These are phyloP conservation scores for Zaprionus lachaisei DNA, from an alignment of 1,140 invertebrate genomes.

Conservation along the genomic window DNA sequence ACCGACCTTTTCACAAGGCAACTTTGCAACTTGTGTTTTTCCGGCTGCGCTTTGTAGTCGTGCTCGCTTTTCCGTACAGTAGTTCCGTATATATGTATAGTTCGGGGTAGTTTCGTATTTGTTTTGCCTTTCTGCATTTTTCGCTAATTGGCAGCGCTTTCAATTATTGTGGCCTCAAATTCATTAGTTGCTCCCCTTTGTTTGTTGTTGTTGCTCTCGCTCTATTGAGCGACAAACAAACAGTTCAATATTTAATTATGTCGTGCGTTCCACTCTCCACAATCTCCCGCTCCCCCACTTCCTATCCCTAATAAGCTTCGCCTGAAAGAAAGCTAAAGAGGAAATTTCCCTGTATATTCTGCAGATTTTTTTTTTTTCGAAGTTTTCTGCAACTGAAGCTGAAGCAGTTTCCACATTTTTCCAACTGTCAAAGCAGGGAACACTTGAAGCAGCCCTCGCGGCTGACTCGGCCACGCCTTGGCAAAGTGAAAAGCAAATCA, in stretches of 20 bases:
- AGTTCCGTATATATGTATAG: not conserved
- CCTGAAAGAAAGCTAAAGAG: slow-evolving; percentile 15
- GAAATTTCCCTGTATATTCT: not conserved
- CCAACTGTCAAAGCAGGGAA: slow-evolving; percentile 3
- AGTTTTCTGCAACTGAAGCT: slow-evolving; percentile 13
- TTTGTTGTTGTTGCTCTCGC: not conserved
- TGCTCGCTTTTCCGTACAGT: not conserved
- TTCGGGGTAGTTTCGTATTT: slow-evolving; percentile 19
- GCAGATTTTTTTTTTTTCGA: not conserved
- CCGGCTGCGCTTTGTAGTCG: slow-evolving; percentile 4
- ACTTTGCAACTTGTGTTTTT: slow-evolving; percentile 17
- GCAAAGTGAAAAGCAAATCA: slow-evolving; percentile 27
- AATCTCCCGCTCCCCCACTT: not conserved
- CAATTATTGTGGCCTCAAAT: slow-evolving; percentile 48
- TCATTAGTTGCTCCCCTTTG: slow-evolving; percentile 14
- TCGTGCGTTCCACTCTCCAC: not conserved
- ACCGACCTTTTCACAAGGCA: slow-evolving; percentile 7
- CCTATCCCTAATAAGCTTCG: slow-evolving; percentile 13
- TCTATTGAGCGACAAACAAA: slow-evolving; percentile 33
- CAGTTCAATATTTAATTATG: slow-evolving; percentile 42
- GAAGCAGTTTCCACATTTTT: slow-evolving; percentile 5
- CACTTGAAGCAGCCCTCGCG: slow-evolving; percentile 29
- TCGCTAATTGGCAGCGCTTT: slow-evolving; percentile 48
- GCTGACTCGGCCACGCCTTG: not conserved
- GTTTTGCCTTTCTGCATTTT: slow-evolving; percentile 31